Conservation (phyloP, 2,888 invertebrate species). For the Frankliniella fusca region DNA sequence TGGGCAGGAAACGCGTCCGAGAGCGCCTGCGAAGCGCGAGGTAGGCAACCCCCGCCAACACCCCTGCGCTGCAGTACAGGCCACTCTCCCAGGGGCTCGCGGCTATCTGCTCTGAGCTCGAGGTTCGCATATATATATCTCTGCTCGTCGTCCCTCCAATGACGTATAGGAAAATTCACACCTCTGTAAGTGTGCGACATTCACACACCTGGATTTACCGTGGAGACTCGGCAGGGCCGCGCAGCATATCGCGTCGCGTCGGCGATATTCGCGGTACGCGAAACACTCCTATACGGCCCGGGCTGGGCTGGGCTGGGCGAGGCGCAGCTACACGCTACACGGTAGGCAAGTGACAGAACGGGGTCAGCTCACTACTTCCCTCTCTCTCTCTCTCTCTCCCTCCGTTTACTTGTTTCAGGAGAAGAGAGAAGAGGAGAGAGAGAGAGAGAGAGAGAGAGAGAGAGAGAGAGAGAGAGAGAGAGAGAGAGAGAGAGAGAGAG, state of each 20-base stretch:
- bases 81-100: not conserved
- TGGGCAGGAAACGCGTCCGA: not conserved
- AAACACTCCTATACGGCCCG: not conserved
- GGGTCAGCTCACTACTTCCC: not conserved
- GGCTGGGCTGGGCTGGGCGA: not conserved
- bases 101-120: no score
- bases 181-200: not conserved
- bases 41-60: not conserved
- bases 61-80: not conserved
- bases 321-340: slow-evolving; percentile 14
- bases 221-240: not conserved
- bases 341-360: slow-evolving; percentile 24
- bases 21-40: not conserved
- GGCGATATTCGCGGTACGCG: not conserved
- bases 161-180: not conserved
- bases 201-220: no score
- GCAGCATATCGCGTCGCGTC: not conserved
- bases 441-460: not conserved
- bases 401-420: slow-evolving; percentile 22
- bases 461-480: slow-evolving; percentile 6
- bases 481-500: slow-evolving; percentile 6
- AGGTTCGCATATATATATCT: no score
- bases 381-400: not conserved
- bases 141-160: not conserved
- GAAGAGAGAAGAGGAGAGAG: not conserved